Conservation (phyloP, 2,113 vertebrate genomes). For the Paedocypris sp. region DNA sequence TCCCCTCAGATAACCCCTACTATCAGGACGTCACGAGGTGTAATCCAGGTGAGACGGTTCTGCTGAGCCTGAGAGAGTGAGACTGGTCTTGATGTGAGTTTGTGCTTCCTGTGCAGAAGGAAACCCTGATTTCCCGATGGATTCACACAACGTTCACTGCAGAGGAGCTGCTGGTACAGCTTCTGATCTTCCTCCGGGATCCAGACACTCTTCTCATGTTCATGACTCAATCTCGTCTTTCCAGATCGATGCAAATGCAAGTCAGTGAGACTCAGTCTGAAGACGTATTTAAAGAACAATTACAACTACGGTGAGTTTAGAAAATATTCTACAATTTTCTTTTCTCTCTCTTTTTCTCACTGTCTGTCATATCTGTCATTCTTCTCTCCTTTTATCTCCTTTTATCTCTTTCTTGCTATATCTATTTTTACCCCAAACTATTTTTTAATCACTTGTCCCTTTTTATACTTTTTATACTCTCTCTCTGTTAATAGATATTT, state of each 20-base stretch:
- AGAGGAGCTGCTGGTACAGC: slow-evolving; percentile 69
- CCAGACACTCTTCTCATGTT: not conserved
- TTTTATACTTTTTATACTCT: too few relatives aligned
- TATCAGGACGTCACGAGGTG: slow-evolving; percentile 55
- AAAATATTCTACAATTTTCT: not conserved
- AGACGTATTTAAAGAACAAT: slow-evolving; percentile 84
- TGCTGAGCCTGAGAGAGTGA: not conserved
- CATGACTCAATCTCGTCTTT: slow-evolving; percentile 27
- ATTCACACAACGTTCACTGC: slow-evolving; percentile 82
- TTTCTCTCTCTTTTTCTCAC: not conserved
- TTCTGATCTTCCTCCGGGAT: too few relatives aligned
- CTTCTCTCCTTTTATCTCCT: not conserved
- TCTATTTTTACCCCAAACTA: slow-evolving; percentile 79
- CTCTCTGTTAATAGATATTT: too few relatives aligned
- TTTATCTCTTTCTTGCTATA: not conserved
- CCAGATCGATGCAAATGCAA: slow-evolving; percentile 86
- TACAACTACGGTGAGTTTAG: slow-evolving; percentile 84
- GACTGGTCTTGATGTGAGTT: slow-evolving; percentile 1
- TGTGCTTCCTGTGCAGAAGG: slow-evolving; percentile 41
- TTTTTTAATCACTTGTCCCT: too few relatives aligned
- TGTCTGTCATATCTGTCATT: not conserved
- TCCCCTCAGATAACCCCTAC: slow-evolving; percentile 51
- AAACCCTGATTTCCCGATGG: slow-evolving; percentile 80
- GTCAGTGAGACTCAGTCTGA: slow-evolving; percentile 67
- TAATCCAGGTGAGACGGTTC: slow-evolving; percentile 51